Percentiles rank a stretch among this genome's conserved stretches.
phyloP scores from a whole-genome alignment of 2,888 invertebrate genomes.

The Aspidiotus destructor region DNA sequence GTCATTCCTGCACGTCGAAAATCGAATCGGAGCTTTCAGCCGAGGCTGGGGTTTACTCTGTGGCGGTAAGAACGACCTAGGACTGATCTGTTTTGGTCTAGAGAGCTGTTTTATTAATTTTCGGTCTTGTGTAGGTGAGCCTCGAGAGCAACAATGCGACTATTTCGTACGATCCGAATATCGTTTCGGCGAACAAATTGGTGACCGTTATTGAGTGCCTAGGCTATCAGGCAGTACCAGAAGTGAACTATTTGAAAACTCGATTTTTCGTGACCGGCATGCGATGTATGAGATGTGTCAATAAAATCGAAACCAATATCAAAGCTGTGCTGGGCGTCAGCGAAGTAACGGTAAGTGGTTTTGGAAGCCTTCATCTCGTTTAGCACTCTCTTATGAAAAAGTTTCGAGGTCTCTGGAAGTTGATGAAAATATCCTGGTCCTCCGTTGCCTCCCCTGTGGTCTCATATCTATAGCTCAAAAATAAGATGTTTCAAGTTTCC shows the following conservation, averaged over 20 bases:
- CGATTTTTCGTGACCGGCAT: conserved; percentile 43
- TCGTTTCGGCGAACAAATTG: conserved; percentile 53
- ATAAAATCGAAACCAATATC: conserved; percentile 56
- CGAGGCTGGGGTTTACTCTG: background rate
- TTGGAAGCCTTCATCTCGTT: background rate
- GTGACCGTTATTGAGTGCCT: conserved; percentile 71
- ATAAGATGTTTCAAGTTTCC: too few relatives aligned
- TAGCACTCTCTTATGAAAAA: too few relatives aligned
- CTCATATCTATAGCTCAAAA: too few relatives aligned
- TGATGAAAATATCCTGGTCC: too few relatives aligned
- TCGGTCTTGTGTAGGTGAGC: conserved; percentile 40
- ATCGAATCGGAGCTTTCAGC: background rate
- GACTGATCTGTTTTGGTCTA: background rate
- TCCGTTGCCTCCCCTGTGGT: too few relatives aligned
- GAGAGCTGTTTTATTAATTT: background rate
- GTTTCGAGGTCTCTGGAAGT: too few relatives aligned
- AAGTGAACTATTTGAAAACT: conserved; percentile 41
- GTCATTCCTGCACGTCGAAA: background rate
- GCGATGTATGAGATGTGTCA: conserved; percentile 84
- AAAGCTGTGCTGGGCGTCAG: conserved; percentile 54
- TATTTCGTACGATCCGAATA: conserved; percentile 57
- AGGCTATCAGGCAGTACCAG: conserved; percentile 61
- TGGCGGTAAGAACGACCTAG: background rate
- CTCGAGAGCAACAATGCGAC: conserved; percentile 65
- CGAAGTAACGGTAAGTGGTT: conserved; percentile 49